Conservation (phyloP, 2,888 invertebrate genomes). For the Tenthredo notha region DNA sequence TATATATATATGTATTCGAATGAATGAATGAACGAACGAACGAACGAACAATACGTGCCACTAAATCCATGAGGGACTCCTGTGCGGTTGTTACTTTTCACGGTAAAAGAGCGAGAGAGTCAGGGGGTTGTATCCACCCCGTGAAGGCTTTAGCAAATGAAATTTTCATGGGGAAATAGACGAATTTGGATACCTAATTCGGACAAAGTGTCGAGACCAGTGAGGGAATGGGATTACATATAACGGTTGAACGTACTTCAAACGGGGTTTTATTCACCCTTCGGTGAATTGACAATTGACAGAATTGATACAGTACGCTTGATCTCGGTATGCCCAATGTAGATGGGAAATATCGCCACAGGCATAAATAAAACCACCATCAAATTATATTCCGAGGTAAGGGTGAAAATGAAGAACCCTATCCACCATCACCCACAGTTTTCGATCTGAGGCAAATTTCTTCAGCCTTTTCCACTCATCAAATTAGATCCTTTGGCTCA, state of each 20-base stretch:
- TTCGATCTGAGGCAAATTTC: constrained; percentile 58
- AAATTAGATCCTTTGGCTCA: constrained; percentile 41
- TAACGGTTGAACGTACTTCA: constrained; percentile 69
- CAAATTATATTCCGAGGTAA: constrained; percentile 55
- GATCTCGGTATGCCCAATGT: constrained; percentile 30
- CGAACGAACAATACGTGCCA: constrained; percentile 36
- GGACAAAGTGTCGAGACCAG: constrained; percentile 56
- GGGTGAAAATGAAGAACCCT: constrained; percentile 53
- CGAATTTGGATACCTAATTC: constrained; percentile 69
- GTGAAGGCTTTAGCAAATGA: constrained; percentile 64
- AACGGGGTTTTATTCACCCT: constrained; percentile 71
- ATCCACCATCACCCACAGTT: constrained; percentile 24
- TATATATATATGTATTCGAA: not conserved
- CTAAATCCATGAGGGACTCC: constrained; percentile 37
- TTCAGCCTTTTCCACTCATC: constrained; percentile 56
- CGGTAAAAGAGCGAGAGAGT: constrained; percentile 31
- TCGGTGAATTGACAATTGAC: constrained; percentile 77
- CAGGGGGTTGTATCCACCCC: constrained; percentile 45
- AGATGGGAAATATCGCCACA: constrained; percentile 63
- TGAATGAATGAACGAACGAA: not conserved
- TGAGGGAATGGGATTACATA: constrained; percentile 71
- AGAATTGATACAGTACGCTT: constrained; percentile 70
- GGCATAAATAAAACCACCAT: constrained; percentile 58
- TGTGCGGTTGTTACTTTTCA: constrained; percentile 19
- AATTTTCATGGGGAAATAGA: constrained; percentile 63